Evolutionary conservation across 2,797 vertebrate genomes (phyloP), one percentile per base, ranked within the genome.

Genomic region (Bradypodion ventrale): DNA sequence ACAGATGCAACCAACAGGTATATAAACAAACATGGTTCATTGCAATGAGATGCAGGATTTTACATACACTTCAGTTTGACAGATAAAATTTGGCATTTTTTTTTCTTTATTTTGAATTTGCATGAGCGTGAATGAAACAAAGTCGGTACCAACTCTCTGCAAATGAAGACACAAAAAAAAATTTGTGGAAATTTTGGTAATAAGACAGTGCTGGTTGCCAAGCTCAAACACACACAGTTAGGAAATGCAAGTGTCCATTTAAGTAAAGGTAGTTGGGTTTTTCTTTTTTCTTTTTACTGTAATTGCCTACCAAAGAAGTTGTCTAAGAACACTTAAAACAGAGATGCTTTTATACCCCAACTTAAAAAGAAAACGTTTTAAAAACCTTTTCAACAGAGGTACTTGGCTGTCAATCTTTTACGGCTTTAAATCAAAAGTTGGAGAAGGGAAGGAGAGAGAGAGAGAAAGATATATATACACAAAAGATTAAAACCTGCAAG

Each of bases 101-200:
- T 89, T 92, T 49, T 87, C 91, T 94, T 96, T 95, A 95, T 95
- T 96, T 94, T 92, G 95, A 94, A 93, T 95, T 90, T 1, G 23
- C 90, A 90, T 93, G 92, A 92, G 85, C 25, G 76, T 93, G 87
- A 95, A 91, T 15, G 88, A 94, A 94, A 93, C 90, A 92, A 95
- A 94, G 93, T 92, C 91, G 87, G 91, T 92, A 92, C 92, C 89
- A 92, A 93, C 90, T 94, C 94, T 93, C 91, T 93, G 94, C 93
- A 92, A 94, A 89, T 84, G 87, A 93, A 92, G 94, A 94, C 93
- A 94, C 83, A 92, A 84, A 63, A 52, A 56, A 56, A 56, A 56
- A 84, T 49, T 82, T 83, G 85, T 88, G 91, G 86, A 91, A 83
- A 91, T 83, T 86, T 80, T 87, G 87, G 90, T 92, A 93, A 84